Evolutionary conservation across 2,113 vertebrate genomes (phyloP).

Genomic region (Galemys pyrenaicus): DNA sequence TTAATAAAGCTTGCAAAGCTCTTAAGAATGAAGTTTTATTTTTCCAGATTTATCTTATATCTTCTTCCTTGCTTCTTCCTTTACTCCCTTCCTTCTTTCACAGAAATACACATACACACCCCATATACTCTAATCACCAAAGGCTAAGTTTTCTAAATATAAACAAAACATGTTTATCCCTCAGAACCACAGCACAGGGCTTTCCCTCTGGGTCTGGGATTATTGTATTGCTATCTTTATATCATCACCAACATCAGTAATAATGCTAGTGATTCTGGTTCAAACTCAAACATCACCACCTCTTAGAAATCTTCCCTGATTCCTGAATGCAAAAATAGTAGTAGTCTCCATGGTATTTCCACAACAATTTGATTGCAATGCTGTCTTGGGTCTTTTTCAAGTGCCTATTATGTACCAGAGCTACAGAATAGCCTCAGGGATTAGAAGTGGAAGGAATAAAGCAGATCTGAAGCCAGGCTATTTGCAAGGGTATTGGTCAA

Average conservation of each 20-base stretch:
- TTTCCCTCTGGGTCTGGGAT: neutral
- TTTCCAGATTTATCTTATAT: neutral
- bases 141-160: neutral
- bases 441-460: neutral
- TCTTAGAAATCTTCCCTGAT: neutral
- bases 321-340: neutral
- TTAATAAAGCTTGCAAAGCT: conserved; percentile 44
- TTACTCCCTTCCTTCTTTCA: neutral
- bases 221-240: neutral
- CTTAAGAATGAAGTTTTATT: conserved; percentile 16
- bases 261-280: neutral
- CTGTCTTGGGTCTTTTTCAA: neutral
- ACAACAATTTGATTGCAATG: neutral
- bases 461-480: neutral
- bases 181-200: neutral
- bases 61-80: neutral
- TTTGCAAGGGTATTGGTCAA: neutral
- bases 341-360: neutral
- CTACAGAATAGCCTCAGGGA: neutral
- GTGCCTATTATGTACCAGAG: neutral
- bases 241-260: neutral
- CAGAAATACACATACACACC: neutral
- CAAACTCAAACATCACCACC: neutral
- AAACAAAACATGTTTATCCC: neutral
- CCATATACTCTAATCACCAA: neutral